Percentiles rank a stretch among this genome's conserved stretches.
These are phyloP conservation scores for Ommatoiulus sabulosus DNA, from an alignment of 2,888 invertebrate genomes.

Conservation along the genomic window DNA sequence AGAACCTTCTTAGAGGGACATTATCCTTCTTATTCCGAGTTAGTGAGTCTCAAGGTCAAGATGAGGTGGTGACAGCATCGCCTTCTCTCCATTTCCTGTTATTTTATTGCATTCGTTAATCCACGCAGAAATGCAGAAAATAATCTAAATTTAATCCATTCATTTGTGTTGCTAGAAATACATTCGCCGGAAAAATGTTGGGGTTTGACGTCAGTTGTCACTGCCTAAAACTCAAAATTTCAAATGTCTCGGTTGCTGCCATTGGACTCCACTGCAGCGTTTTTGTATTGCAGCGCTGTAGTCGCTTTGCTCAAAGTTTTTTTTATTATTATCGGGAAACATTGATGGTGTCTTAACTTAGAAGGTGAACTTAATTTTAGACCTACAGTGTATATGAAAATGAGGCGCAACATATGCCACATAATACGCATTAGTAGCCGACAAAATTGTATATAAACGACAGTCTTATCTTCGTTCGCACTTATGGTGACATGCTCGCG, in stretches of 20 bases:
- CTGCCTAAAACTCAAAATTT: background rate
- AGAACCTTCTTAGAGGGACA: no score
- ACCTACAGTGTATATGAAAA: background rate
- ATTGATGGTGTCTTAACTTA: background rate
- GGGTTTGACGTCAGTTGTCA: slow-evolving; percentile 3
- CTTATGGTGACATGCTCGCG: background rate
- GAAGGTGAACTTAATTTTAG: background rate
- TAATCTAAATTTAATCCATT: no score
- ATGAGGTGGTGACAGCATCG: no score
- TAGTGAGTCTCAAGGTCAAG: no score
- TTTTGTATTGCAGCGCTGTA: background rate
- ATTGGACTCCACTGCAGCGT: background rate
- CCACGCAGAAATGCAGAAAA: no score
- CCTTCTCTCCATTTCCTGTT: no score
- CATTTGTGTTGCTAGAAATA: no score
- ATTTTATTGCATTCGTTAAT: no score
- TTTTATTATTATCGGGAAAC: background rate
- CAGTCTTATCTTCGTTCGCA: background rate
- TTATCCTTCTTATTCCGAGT: no score
- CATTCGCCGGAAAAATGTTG: background rate
- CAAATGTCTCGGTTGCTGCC: background rate
- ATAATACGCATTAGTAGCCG: background rate
- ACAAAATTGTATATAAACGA: background rate
- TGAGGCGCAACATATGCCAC: slow-evolving; percentile 8
- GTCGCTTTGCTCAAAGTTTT: background rate